Conservation (phyloP, 2,888 invertebrate species). For the Troides oblongomaculatus region DNA sequence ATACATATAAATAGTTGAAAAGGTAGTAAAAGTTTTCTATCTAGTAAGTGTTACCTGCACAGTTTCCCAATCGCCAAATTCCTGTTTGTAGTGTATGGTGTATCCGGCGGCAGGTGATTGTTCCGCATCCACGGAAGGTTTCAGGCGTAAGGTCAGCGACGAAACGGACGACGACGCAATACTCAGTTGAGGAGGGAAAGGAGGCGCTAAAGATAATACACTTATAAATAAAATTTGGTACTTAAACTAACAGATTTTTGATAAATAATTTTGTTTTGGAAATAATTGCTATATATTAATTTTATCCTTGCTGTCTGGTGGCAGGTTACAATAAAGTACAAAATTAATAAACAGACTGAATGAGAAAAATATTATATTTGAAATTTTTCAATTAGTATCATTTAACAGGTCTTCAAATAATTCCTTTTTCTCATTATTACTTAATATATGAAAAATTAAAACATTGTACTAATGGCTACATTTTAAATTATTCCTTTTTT, state of each 20-base stretch:
- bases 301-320: no score
- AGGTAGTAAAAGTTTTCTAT: background rate
- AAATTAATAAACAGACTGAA: no score
- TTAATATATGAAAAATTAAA: no score
- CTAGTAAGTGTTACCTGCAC: slow-evolving; percentile 82
- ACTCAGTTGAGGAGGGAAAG: slow-evolving; percentile 73
- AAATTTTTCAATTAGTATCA: no score
- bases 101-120: slow-evolving; percentile 95
- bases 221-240: background rate
- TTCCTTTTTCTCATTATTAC: no score
- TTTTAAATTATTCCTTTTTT: no score
- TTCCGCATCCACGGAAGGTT: slow-evolving; percentile 84
- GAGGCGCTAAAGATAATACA: slow-evolving; percentile 57
- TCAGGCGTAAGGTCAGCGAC: slow-evolving; percentile 71
- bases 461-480: no score
- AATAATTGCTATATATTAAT: no score
- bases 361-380: no score
- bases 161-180: slow-evolving; percentile 77
- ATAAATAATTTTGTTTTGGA: background rate
- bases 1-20: no score
- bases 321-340: no score
- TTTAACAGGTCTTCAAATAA: no score
- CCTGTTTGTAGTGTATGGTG: slow-evolving; percentile 95
- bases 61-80: slow-evolving; percentile 96
- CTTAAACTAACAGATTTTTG: background rate